Evolutionary conservation across 2,888 invertebrate species (phyloP).

Genomic region (Dysmachus trigonus): DNA sequence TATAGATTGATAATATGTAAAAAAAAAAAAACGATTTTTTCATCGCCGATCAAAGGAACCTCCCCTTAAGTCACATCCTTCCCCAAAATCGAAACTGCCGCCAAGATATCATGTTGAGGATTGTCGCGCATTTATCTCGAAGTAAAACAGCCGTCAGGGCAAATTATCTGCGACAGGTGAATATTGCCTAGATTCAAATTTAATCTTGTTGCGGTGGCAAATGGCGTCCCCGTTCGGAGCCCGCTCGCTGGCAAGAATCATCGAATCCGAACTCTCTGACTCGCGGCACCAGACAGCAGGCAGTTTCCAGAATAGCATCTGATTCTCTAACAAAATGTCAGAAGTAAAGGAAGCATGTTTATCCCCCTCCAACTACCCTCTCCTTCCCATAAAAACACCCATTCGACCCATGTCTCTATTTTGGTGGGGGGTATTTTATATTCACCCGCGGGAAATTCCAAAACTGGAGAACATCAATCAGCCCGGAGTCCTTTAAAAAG

Average conservation of each 20-base stretch:
- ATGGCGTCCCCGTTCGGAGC: not conserved
- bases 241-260: not conserved
- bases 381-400: too few relatives aligned
- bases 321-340: not conserved
- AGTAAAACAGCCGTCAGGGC: not conserved
- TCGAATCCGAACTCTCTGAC: not conserved
- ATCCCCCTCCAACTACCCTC: not conserved
- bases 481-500: slow-evolving; percentile 36
- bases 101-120: not conserved
- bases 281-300: not conserved
- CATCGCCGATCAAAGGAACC: too few relatives aligned
- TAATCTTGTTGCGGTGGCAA: slow-evolving; percentile 23
- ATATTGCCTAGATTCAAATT: slow-evolving; percentile 12
- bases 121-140: not conserved
- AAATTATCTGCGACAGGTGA: slow-evolving; percentile 27
- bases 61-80: not conserved
- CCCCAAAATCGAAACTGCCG: not conserved
- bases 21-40: too few relatives aligned
- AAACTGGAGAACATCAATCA: slow-evolving; percentile 32
- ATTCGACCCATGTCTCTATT: not conserved
- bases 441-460: slow-evolving; percentile 20
- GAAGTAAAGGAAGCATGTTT: not conserved
- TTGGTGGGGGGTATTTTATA: not conserved
- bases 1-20: too few relatives aligned
- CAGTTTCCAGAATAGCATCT: not conserved